A percentile compares a stretch with the other conserved stretches of the same genome.
phyloP scores from a whole-genome alignment of 2,797 vertebrate species.

The Poeciliopsis presidionis region DNA sequence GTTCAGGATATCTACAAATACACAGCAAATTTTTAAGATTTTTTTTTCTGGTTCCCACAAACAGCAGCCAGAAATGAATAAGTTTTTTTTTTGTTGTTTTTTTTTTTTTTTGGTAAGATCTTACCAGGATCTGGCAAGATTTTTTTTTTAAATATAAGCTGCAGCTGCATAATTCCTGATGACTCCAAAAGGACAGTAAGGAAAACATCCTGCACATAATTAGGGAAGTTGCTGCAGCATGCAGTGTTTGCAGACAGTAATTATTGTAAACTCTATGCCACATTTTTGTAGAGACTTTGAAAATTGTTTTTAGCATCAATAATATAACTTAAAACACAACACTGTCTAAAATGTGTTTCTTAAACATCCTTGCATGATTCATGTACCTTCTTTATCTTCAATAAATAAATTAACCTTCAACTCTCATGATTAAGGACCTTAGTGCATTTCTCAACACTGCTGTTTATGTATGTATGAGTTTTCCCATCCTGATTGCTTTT shows the following conservation, averaged over 20 bases:
- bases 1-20: background rate
- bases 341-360: background rate
- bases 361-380: background rate
- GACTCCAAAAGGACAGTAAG: conserved; percentile 14
- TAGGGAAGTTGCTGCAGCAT: conserved; percentile 23
- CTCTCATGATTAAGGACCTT: background rate
- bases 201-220: conserved; percentile 38
- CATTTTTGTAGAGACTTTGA: background rate
- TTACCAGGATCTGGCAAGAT: conserved; percentile 1
- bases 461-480: background rate
- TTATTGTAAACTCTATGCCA: background rate
- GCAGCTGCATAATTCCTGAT: background rate
- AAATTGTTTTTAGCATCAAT: background rate
- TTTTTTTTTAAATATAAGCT: too few relatives aligned
- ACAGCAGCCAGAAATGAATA: conserved; percentile 1
- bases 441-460: background rate
- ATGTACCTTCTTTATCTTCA: background rate
- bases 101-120: too few relatives aligned
- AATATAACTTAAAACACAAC: background rate
- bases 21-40: background rate
- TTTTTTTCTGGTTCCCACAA: background rate
- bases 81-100: too few relatives aligned
- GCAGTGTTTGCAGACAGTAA: conserved; percentile 14
- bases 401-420: background rate
- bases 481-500: background rate